Base-by-base conservation (phyloP, 1,140 invertebrate genomes). In the Oedothorax gibbosus region DNA sequence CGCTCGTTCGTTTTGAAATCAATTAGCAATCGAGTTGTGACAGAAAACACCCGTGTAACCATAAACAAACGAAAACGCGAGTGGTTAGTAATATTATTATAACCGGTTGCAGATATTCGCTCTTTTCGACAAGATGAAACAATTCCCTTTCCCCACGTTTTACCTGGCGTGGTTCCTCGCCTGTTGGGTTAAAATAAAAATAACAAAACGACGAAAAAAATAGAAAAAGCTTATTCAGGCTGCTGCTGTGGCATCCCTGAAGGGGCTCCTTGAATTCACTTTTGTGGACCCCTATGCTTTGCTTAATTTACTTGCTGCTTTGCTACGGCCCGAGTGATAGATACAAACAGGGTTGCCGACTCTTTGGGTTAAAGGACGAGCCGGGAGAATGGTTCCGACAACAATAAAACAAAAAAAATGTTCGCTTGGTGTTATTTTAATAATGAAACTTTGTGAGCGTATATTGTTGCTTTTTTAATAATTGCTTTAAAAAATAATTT, bases 251-350 rank as follows among this genome's bases (percentile, higher is more conserved):
- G 71, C 81, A 84, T 84, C 81, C 81, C 81, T 76, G 76, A 62
- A 76, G 81, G 81, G 72, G 60, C 81, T 84, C 81, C 81, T 84
- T 84, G 81, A 76, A 84, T 84, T 84, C 81, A 84, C 81, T 84
- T 76, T 51, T 84, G 81, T 84, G 50, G 81, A 84, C 81, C 81
- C 81, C 81, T 84, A 62, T 84, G 81, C 81, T 75, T 84, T 84
- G 81, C 81, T 84, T 84, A 84, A 84, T 84, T 84, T 84, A 84
- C 81, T 75, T 75, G 71, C 81, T 68, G 71, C 76, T 62, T 35
- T 35, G 35, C 35, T 35, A 35, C 18, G 66, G 72, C 60, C 71
- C 20, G 18, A 83, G 68, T 62, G 81, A 84, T 75, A 75, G 81
- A 80, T 69, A 77, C 75, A 12, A 53, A 50, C 72, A 75, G 81